Evolutionary conservation across 2,888 invertebrate species (phyloP).

Genomic region (Tryphoninae sp.): DNA sequence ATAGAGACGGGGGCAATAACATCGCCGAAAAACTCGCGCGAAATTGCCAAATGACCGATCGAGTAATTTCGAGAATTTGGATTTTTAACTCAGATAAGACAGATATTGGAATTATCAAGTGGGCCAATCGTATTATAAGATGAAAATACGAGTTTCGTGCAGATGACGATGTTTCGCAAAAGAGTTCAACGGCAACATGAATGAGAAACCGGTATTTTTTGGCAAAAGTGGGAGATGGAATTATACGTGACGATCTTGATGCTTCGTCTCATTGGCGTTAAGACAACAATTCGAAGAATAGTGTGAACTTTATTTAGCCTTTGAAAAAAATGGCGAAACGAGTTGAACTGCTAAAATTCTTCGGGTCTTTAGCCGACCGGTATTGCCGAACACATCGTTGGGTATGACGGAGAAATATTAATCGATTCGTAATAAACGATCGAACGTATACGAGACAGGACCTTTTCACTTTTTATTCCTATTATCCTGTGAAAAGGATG

Average conservation of each 20-base stretch:
- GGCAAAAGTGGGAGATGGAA: neutral
- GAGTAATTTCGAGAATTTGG: conserved; percentile 3
- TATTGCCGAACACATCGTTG: neutral
- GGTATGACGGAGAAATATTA: conserved; percentile 27
- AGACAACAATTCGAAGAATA: neutral
- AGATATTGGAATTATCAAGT: conserved; percentile 7
- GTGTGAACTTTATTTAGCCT: neutral
- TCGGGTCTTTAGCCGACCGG: neutral
- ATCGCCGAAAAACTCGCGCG: conserved; percentile 12
- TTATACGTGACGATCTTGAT: neutral
- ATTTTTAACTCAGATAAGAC: neutral
- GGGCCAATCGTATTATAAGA: neutral
- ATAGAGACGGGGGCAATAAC: neutral
- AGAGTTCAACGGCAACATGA: conserved; percentile 15
- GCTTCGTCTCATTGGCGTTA: neutral
- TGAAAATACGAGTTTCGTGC: conserved; percentile 20
- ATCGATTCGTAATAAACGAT: conserved; percentile 50
- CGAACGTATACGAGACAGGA: conserved; percentile 25
- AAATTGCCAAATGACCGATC: too few relatives aligned
- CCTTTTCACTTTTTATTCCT: conserved; percentile 53
- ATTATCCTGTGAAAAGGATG: conserved; percentile 8
- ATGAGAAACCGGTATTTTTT: conserved; percentile 33
- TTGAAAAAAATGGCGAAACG: neutral
- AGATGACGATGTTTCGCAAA: conserved; percentile 16
- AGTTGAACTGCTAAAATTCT: neutral